A percentile compares a stretch with the other conserved stretches of the same genome.
Conservation (phyloP, 2,113 vertebrate genomes). For the Struthidea cinerea region DNA sequence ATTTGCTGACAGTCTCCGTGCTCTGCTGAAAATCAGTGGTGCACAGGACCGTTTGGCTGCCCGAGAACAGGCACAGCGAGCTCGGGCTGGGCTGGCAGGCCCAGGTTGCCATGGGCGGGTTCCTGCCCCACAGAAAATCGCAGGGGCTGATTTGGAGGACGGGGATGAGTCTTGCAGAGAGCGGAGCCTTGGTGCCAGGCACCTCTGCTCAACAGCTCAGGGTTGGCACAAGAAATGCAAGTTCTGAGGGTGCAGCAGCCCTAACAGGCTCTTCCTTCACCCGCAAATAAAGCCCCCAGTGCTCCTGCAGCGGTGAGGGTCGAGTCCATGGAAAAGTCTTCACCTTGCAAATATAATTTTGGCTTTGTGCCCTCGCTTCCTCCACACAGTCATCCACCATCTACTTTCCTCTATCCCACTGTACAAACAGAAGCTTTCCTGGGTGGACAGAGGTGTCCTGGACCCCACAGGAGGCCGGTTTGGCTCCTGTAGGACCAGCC, state of each 20-base stretch:
- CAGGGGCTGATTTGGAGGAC: neutral
- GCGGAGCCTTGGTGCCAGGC: neutral
- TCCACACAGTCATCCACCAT: rapidly evolving
- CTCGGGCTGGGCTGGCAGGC: neutral
- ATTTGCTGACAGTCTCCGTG: neutral
- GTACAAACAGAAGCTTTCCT: neutral
- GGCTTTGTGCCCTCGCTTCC: neutral
- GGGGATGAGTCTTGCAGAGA: rapidly evolving
- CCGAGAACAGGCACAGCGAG: neutral
- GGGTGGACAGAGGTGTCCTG: neutral
- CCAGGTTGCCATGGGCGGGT: neutral
- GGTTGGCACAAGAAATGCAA: neutral
- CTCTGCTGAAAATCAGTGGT: neutral
- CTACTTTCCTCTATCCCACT: neutral
- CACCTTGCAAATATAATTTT: neutral
- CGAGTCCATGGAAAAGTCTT: rapidly evolving
- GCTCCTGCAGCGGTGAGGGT: neutral
- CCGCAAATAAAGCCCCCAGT: neutral
- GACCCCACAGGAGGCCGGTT: too few relatives aligned
- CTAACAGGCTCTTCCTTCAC: neutral
- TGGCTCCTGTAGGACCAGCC: neutral
- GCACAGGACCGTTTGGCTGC: neutral
- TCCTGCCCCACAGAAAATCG: rapidly evolving
- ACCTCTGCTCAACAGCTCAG: neutral
- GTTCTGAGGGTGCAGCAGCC: neutral